These are phyloP conservation scores for Aptenodytes forsteri DNA, from an alignment of 2,113 vertebrate genomes.

Conservation along the genomic window DNA sequence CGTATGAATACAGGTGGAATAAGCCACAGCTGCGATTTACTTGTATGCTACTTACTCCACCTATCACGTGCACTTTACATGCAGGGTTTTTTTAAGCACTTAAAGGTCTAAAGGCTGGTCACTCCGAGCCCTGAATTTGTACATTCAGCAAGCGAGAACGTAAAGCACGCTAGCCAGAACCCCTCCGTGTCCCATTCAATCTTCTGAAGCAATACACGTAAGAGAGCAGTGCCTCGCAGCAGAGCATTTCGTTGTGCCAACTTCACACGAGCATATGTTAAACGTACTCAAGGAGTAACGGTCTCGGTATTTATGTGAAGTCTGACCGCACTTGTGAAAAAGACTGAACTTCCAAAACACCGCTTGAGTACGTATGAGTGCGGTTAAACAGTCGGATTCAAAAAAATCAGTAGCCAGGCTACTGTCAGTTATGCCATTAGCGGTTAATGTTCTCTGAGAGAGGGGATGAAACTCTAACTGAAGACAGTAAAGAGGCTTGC, in stretches of 20 bases:
- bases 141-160: not conserved
- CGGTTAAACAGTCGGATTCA: accelerated
- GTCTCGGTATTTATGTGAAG: not conserved
- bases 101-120: not conserved
- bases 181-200: not conserved
- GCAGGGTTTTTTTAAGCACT: not conserved
- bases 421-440: not conserved
- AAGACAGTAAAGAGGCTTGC: not conserved
- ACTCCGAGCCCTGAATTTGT: not conserved
- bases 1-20: not conserved
- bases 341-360: not conserved
- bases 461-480: not conserved
- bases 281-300: not conserved
- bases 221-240: not conserved
- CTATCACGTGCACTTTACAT: not conserved
- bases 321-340: accelerated
- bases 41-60: not conserved
- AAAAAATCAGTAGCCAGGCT: not conserved
- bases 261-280: too few relatives aligned
- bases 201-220: not conserved
- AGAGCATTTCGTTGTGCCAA: not conserved
- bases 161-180: not conserved
- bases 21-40: not conserved
- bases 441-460: not conserved
- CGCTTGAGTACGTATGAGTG: accelerated